Evolutionary conservation across 2,113 vertebrate species (phyloP).

Genomic region (Lepus timidus): DNA sequence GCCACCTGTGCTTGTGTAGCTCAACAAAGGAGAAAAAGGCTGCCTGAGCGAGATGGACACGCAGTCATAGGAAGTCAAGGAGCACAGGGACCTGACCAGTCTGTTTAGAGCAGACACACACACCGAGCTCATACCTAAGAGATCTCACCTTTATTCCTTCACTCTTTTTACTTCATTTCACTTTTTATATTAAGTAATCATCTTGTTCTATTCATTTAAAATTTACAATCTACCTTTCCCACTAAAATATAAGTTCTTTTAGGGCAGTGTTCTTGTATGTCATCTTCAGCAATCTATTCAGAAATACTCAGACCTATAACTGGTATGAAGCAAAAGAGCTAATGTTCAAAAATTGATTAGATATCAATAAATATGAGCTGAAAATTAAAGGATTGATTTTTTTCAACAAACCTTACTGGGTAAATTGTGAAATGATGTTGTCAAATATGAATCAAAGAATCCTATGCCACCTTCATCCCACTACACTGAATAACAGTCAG

Average conservation of each 20-base stretch:
- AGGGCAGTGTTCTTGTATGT: not conserved
- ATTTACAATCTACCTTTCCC: not conserved
- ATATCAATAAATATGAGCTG: not conserved
- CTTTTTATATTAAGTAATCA: not conserved
- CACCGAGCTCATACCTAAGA: not conserved
- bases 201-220: not conserved
- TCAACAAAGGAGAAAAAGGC: not conserved
- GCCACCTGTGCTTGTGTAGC: not conserved
- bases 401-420: not conserved
- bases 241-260: not conserved
- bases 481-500: not conserved
- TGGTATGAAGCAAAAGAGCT: not conserved
- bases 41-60: not conserved
- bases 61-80: not conserved
- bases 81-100: not conserved
- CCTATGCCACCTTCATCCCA: too few species aligned
- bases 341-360: not conserved
- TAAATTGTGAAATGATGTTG: not conserved
- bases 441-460: not conserved
- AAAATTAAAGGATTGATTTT: not conserved
- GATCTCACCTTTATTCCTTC: not conserved
- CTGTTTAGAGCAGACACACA: not conserved
- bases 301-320: not conserved
- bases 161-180: not conserved
- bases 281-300: slow-evolving; percentile 15